These are phyloP conservation scores for Norana najaformis DNA, from an alignment of 2,888 invertebrate genomes.

Conservation along the genomic window DNA sequence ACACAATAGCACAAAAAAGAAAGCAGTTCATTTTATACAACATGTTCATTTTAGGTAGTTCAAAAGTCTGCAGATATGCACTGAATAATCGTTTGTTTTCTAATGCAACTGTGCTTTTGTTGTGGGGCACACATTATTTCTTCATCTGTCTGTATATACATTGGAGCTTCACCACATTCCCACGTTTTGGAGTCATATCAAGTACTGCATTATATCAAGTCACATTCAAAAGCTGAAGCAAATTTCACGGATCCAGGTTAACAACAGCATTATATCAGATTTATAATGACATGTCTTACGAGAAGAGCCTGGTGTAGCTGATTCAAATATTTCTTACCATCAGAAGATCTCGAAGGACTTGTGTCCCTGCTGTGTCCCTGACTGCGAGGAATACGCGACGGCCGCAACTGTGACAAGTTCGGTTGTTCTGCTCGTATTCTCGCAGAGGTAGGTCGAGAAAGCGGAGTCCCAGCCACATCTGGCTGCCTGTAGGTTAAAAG, in stretches of 20 bases:
- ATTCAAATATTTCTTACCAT: not conserved
- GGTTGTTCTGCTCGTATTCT: not conserved
- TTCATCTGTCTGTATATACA: too few relatives aligned
- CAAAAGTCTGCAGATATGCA: too few relatives aligned
- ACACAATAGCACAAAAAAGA: too few relatives aligned
- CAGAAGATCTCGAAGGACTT: conserved; percentile 22
- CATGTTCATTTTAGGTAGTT: too few relatives aligned
- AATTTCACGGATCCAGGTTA: not conserved
- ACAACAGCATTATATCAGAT: not conserved
- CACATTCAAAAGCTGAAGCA: not conserved
- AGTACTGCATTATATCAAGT: not conserved
- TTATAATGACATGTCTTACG: too few relatives aligned
- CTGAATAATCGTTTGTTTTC: too few relatives aligned
- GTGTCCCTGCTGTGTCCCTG: conserved; percentile 22
- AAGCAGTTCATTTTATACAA: too few relatives aligned
- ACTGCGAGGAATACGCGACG: conserved; percentile 23
- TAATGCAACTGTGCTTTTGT: not conserved
- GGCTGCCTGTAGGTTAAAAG: not conserved
- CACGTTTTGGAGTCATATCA: not conserved
- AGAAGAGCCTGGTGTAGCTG: not conserved
- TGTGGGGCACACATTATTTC: too few relatives aligned
- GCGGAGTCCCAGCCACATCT: not conserved
- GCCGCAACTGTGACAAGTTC: not conserved
- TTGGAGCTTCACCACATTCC: not conserved
- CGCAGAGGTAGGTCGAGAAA: not conserved